Evolutionary conservation across 1,140 invertebrate genomes (phyloP).

Genomic region (Euwallacea similis): DNA sequence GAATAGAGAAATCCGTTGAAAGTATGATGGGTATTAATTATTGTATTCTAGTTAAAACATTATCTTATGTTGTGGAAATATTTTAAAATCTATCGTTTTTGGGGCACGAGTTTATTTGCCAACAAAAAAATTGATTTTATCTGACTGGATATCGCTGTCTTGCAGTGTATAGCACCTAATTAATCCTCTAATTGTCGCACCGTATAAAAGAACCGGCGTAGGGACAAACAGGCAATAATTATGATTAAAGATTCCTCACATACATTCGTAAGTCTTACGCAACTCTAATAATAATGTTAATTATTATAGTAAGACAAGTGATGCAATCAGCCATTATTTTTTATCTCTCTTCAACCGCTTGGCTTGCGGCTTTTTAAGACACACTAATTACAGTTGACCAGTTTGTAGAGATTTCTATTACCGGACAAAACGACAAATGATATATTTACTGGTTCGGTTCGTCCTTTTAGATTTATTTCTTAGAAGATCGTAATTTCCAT

Average conservation of each 20-base stretch:
- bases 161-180: constrained; percentile 24
- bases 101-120: too few species aligned
- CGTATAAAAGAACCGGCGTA: constrained; percentile 23
- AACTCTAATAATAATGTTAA: constrained; percentile 39
- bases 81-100: background rate
- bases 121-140: too few species aligned
- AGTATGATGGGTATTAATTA: constrained; percentile 14
- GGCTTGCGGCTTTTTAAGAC: constrained; percentile 30
- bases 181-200: constrained; percentile 30
- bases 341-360: constrained; percentile 15
- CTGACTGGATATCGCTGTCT: background rate
- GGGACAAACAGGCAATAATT: constrained; percentile 37
- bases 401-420: constrained; percentile 36
- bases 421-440: constrained; percentile 40
- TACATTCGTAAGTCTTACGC: constrained; percentile 36
- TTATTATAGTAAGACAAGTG: constrained; percentile 41
- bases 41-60: background rate
- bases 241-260: constrained; percentile 37
- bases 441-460: constrained; percentile 33
- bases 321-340: constrained; percentile 38
- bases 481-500: constrained; percentile 28
- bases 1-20: constrained; percentile 14
- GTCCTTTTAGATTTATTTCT: constrained; percentile 32
- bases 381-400: constrained; percentile 36
- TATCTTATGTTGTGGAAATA: background rate